Base-by-base conservation (phyloP, 1,140 invertebrate genomes). In the Drosophila baimaii region DNA sequence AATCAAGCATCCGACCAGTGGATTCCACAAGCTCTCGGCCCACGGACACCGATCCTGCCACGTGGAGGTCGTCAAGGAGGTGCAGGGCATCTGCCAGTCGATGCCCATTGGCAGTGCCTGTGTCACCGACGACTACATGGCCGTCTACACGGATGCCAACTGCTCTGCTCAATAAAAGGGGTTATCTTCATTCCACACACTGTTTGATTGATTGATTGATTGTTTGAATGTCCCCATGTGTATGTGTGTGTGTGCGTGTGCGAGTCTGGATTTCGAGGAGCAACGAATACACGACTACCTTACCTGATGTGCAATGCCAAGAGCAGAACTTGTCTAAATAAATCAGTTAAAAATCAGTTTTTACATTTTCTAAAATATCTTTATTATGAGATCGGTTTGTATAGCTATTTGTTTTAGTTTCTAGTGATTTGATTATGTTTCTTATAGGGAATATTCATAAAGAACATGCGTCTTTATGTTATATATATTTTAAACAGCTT, bases 81-180 rank as follows among this genome's bases (percentile, higher is more conserved):
- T 92, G 21, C 75, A 79, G 5, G 91, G 91, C 39, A 46, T 85
- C 46, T 92, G 91, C 39, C 68, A 91, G 46, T 61, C 82, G 9
- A 86, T 91, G 82, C 71, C 68, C 23, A 66, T 78, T 9, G 83
- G 90, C 27, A 80, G 74, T 33, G 78, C 78, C 52, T 92, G 91
- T 29, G 79, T 90, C 31, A 77, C 90, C 43, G 91, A 90, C n/a
- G 85, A 92, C 19, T 79, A 91, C 27, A 85, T 91, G 79, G 91
- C 90, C 49, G 68, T 91, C 51, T 88, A 90, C 52, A 84, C 80
- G 44, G 75, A 72, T 15, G 47, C 65, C 15, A 81, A 85, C 47
- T 85, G 82, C 62, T 59, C 75, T 10, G 65, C 73, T 31, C 73
- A 64, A 21, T 86, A 71, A 37, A n/a, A 13, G 10, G 21, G n/a